These are phyloP conservation scores for Isoperla grammatica DNA, from an alignment of 2,888 invertebrate species.

Conservation along the genomic window DNA sequence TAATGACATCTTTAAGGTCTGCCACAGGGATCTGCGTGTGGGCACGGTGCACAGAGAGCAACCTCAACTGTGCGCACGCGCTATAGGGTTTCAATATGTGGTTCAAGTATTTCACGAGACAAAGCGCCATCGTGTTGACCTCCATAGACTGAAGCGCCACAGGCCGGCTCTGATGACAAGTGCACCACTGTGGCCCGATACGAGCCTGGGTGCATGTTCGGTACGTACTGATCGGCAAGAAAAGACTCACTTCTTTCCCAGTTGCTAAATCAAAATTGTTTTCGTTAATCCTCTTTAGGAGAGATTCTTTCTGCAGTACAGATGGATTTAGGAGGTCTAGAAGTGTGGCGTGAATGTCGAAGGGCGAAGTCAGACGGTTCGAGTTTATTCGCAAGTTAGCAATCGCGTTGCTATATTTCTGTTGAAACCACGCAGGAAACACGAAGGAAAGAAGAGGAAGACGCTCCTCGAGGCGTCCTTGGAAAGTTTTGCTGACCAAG, in stretches of 20 bases:
- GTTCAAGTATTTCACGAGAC: slow-evolving; percentile 62
- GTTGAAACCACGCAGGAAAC: slow-evolving; percentile 67
- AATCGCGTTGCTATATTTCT: slow-evolving; percentile 55
- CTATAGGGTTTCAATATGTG: slow-evolving; percentile 51
- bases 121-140: slow-evolving; percentile 54
- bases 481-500: slow-evolving; percentile 72
- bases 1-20: too few relatives aligned
- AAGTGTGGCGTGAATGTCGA: slow-evolving; percentile 76
- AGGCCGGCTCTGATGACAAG: slow-evolving; percentile 65
- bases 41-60: not conserved
- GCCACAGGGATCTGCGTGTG: not conserved
- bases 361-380: slow-evolving; percentile 69
- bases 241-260: slow-evolving; percentile 38
- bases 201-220: slow-evolving; percentile 72
- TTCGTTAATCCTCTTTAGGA: not conserved
- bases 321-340: slow-evolving; percentile 56
- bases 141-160: slow-evolving; percentile 49
- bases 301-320: not conserved
- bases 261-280: not conserved
- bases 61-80: slow-evolving; percentile 52
- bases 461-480: slow-evolving; percentile 78
- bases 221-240: slow-evolving; percentile 41
- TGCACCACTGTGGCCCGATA: slow-evolving; percentile 83
- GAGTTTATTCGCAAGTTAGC: slow-evolving; percentile 60
- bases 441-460: slow-evolving; percentile 71